Evolutionary conservation across 2,888 invertebrate species (phyloP), one percentile per base, ranked within the genome.

Genomic region (Bombyx huttoni): DNA sequence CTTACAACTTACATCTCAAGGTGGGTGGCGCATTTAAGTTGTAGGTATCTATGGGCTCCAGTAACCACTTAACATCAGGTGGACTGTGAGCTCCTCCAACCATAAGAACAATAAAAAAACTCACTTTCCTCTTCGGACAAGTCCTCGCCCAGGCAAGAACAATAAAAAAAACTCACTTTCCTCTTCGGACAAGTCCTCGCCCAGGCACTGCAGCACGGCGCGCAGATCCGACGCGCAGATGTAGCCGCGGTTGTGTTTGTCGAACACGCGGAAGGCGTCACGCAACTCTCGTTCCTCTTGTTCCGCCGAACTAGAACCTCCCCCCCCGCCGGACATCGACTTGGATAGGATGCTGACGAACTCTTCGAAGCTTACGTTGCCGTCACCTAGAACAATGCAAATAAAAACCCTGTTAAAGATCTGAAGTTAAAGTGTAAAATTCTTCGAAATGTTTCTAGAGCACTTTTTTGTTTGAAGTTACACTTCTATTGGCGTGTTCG

Each of bases 171-270:
- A 90, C 92, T 92, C 75, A 95, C 96, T 96, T 79, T 96, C 96
- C 79, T 96, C 96, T 68, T 96, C 96, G 10, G 94, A 94, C 49
- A 96, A 80, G 71, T 96, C 96, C 76, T 96, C 96, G 3, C 96
- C 96, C 53, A 96, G 84, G 75, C 96, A 96, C 77, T 96, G 96
- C 55, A 96, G 82, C 8, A 96, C 96, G 0, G 96, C 96, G 58
- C 96, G 87, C 57, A 96, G 86, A 75, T 96, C 96, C 0, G 96
- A 96, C 2, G 96, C 96, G 51, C 96, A 96, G 66, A 96, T 96
- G 74, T 96, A 96, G 0, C 96, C 96, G n/a, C 96, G 90, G 81
- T 96, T 96, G 70, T 96, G 96, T 67, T 96, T 96, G 76, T 96
- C 96, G 70, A 96, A 96, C 13, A 96, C 96, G 58, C 96, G 89